These are phyloP conservation scores for Cygnus atratus DNA, from an alignment of 2,113 vertebrate genomes.

Conservation along the genomic window DNA sequence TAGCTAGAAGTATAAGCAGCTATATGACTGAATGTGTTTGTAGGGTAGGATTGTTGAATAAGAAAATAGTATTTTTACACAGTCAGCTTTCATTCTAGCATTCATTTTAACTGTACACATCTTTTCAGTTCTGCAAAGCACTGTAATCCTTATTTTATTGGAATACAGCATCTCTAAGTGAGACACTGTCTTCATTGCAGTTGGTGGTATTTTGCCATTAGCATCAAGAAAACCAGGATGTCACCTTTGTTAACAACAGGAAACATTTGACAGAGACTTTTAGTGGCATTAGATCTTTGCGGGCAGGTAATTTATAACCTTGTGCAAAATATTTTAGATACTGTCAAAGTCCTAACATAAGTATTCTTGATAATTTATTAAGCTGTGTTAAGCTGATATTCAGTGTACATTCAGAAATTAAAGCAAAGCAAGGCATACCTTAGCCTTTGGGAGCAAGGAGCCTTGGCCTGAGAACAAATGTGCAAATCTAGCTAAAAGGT, in stretches of 20 bases:
- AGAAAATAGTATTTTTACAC: slow-evolving; percentile 6
- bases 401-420: neutral
- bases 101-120: slow-evolving; percentile 15
- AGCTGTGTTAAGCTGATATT: neutral
- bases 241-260: neutral
- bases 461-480: neutral
- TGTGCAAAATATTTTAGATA: neutral
- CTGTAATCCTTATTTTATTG: slow-evolving; percentile 27
- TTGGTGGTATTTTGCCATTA: neutral
- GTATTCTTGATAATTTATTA: neutral
- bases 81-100: neutral
- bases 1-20: neutral
- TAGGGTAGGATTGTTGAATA: slow-evolving; percentile 22
- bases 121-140: slow-evolving; percentile 44
- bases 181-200: slow-evolving; percentile 30
- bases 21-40: neutral
- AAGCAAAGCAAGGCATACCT: neutral
- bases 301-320: neutral
- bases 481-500: neutral
- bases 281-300: neutral
- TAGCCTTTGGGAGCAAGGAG: neutral
- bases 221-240: neutral
- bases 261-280: neutral
- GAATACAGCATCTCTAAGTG: neutral
- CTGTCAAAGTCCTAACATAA: neutral